Base-by-base conservation (phyloP, 2,888 invertebrate species). In the Polyploca ridens region DNA sequence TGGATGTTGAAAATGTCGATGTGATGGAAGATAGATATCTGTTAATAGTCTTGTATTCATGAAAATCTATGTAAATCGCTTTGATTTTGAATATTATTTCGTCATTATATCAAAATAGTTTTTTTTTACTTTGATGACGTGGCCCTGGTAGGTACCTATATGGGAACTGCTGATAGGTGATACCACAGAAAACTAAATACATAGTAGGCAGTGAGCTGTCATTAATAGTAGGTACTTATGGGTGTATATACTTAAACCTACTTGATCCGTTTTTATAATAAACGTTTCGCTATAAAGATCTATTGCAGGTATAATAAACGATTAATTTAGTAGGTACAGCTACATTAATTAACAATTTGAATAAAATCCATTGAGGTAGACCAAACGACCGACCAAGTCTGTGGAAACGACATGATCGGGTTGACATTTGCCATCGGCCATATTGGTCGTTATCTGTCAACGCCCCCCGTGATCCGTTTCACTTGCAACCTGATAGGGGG, bases 401-500 rank as follows among this genome's bases (percentile, higher is more conserved):
- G n/a, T 46, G 46, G 69, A 74, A 78, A 19, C 73, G 71, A 78
- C 76, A 80, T 87, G 88, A 91, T 89, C 84, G 87, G 78, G 84
- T 84, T 86, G 87, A 88, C 87, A 86, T 88, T 88, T 84, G 86
- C 85, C 89, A 87, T 81, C 85, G 85, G 86, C 85, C 89, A 90
- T 91, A 90, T 90, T 86, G 91, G 87, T 87, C 88, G 91, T 91
- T 91, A 93, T 93, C 92, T 88, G 91, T 90, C 84, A 84, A 90
- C 92, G 91, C 91, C 92, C 91, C 90, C 91, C 82, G 82, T 83
- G 88, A 89, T 91, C 88, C 89, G 90, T 93, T 91, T 93, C 90
- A 91, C 93, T 91, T 90, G 93, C 90, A 93, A 93, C 89, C 89
- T 88, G 92, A 94, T 93, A 94, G 93, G 93, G 93, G 93, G 93